Percentiles rank a stretch among this genome's conserved stretches.
Evolutionary conservation across 1,140 invertebrate genomes (phyloP).

Genomic region (Drosophila gunungcola): DNA sequence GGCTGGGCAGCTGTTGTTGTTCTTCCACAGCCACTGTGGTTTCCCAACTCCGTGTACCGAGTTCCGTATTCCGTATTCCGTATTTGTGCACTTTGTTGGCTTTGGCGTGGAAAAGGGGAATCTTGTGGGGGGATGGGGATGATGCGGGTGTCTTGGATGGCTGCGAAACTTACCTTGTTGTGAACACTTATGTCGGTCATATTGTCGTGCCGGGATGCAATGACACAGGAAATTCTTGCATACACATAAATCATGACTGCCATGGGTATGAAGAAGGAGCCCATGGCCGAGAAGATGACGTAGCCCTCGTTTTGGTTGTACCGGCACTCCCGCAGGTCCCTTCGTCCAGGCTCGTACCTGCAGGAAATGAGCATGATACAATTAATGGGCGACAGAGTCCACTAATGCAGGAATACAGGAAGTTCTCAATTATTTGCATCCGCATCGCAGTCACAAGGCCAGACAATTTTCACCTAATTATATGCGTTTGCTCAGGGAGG

Average conservation of each 20-base stretch:
- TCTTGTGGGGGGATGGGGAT: background rate
- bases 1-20: constrained; percentile 6
- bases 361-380: constrained; percentile 35
- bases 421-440: constrained; percentile 30
- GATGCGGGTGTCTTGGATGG: background rate
- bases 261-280: constrained; percentile 96
- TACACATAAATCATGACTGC: constrained; percentile 96
- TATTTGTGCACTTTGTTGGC: constrained; percentile 37
- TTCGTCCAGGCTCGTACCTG: constrained; percentile 89
- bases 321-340: constrained; percentile 87
- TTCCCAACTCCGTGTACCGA: background rate
- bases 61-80: constrained; percentile 25
- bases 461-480: constrained; percentile 42
- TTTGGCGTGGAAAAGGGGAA: background rate
- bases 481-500: constrained; percentile 26
- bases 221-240: constrained; percentile 93
- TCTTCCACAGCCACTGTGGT: constrained; percentile 2
- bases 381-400: constrained; percentile 24
- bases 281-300: constrained; percentile 94
- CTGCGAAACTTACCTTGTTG: constrained; percentile 74
- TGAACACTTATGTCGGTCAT: constrained; percentile 85
- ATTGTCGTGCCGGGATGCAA: constrained; percentile 88
- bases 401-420: constrained; percentile 49
- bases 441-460: background rate
- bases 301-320: constrained; percentile 94